A percentile compares a stretch with the other conserved stretches of the same genome.
These are phyloP conservation scores for Sarcophaga variegata DNA, from an alignment of 2,888 invertebrate genomes.

Conservation along the genomic window DNA sequence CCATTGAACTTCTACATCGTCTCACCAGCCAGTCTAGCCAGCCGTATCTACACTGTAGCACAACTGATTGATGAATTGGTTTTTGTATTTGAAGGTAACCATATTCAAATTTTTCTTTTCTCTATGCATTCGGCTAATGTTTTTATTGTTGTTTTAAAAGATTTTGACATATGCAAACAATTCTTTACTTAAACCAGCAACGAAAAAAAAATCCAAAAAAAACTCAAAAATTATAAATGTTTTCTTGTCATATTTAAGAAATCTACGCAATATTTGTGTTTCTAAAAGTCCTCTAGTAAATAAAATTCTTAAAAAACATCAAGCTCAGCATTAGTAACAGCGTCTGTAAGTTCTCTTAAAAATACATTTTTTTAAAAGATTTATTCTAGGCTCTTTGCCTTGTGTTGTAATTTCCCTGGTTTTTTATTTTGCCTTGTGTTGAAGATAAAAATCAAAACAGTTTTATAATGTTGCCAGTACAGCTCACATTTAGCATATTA, in stretches of 20 bases:
- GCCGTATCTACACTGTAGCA: not conserved
- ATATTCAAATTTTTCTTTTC: conserved; percentile 66
- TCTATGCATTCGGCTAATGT: conserved; percentile 1
- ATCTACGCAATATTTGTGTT: conserved; percentile 64
- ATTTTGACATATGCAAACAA: conserved; percentile 69
- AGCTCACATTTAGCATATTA: conserved; percentile 47
- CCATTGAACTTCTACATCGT: conserved; percentile 36
- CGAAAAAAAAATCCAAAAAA: conserved; percentile 32
- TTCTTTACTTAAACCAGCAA: not conserved
- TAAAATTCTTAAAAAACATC: not conserved
- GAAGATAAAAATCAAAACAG: conserved; percentile 53
- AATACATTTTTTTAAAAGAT: conserved; percentile 10
- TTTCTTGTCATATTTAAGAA: conserved; percentile 70
- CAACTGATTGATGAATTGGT: conserved; percentile 69
- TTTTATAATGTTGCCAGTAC: conserved; percentile 40
- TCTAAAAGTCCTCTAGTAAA: conserved; percentile 10
- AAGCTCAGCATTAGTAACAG: not conserved
- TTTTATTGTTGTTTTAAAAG: conserved; percentile 44
- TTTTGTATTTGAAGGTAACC: conserved; percentile 66
- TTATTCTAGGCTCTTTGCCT: not conserved
- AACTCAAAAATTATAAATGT: conserved; percentile 65
- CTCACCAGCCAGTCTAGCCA: conserved; percentile 20
- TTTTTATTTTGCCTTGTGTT: not conserved
- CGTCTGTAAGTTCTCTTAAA: conserved; percentile 39
- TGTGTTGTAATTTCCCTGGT: conserved; percentile 36